phyloP scores from a whole-genome alignment of 2,797 vertebrate genomes.

The Coilia nasus region DNA sequence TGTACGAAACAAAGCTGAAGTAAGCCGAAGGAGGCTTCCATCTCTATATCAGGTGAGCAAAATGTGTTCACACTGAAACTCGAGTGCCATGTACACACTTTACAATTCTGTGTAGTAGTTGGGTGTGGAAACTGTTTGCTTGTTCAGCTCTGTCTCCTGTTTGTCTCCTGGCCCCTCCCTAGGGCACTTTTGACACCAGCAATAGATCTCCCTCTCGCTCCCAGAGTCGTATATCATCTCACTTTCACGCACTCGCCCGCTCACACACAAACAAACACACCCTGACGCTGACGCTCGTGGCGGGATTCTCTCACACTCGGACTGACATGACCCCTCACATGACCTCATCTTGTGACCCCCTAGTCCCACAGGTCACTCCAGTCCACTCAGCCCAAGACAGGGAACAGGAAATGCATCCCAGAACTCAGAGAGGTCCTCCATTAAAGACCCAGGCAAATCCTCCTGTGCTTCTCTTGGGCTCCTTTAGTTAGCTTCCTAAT shows the following conservation, averaged over 20 bases:
- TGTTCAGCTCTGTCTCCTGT: background rate
- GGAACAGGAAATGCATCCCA: conserved; percentile 16
- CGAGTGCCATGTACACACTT: background rate
- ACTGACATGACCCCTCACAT: background rate
- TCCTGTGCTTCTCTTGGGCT: background rate
- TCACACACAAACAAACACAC: background rate
- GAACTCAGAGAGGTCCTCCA: background rate
- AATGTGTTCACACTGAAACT: background rate
- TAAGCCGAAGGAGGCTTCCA: background rate
- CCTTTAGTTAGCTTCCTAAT: background rate
- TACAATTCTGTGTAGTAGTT: background rate
- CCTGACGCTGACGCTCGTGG: background rate
- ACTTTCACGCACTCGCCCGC: background rate
- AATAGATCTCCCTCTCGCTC: background rate
- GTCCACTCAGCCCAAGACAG: background rate
- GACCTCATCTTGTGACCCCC: conserved; percentile 6
- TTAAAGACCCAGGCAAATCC: background rate
- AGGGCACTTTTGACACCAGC: background rate
- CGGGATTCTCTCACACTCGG: conserved; percentile 4
- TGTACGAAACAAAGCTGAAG: background rate
- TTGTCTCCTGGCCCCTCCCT: background rate
- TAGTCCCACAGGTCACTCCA: conserved; percentile 1
- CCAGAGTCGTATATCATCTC: background rate
- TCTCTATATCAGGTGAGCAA: background rate
- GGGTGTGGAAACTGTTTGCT: background rate